Evolutionary conservation across 2,888 invertebrate genomes (phyloP).

Genomic region (Philereme vetulata): DNA sequence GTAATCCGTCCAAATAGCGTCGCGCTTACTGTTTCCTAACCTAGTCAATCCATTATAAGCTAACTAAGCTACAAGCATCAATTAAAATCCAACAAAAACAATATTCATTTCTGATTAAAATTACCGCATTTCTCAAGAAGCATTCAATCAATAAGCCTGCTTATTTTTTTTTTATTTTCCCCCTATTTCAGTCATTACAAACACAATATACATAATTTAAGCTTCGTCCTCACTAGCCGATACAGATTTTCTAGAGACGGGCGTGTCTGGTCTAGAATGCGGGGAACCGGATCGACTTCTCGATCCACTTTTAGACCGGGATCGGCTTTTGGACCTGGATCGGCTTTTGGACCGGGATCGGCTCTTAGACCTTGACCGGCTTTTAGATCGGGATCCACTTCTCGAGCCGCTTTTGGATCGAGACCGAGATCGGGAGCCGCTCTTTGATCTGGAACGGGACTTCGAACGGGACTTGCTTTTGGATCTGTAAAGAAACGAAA

Average conservation of each 20-base stretch:
- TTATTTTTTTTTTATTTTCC: no score
- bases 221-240: slow-evolving; percentile 84
- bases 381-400: slow-evolving; percentile 60
- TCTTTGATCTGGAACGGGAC: slow-evolving; percentile 26
- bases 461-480: slow-evolving; percentile 39
- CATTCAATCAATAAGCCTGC: no score
- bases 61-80: no score
- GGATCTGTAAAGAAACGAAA: slow-evolving; percentile 32
- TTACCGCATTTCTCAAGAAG: no score
- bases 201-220: slow-evolving; percentile 45
- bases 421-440: slow-evolving; percentile 49
- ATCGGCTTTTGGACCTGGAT: slow-evolving; percentile 55
- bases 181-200: slow-evolving; percentile 2
- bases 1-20: no score
- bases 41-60: no score
- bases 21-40: no score
- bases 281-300: slow-evolving; percentile 74
- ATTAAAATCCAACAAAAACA: no score
- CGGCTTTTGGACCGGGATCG: slow-evolving; percentile 54
- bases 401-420: slow-evolving; percentile 55
- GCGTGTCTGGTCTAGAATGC: slow-evolving; percentile 79
- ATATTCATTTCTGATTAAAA: no score
- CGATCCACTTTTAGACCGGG: slow-evolving; percentile 61
- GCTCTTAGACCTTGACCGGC: slow-evolving; percentile 61
- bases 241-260: slow-evolving; percentile 84